Evolutionary conservation across 2,113 vertebrate genomes (phyloP).

Genomic region (Tursiops truncatus): DNA sequence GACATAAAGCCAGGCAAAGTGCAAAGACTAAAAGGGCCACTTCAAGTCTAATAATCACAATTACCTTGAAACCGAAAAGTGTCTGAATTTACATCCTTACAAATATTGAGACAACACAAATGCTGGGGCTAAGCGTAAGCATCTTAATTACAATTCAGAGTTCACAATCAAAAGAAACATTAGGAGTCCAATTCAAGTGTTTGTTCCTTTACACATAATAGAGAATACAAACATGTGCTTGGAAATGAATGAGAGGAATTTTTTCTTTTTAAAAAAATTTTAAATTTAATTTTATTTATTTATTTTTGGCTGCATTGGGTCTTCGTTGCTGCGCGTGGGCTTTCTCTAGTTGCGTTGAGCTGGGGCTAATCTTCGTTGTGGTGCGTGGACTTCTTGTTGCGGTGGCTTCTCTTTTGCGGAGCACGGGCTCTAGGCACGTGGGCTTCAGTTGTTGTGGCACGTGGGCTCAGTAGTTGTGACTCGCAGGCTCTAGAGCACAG

Average conservation of each 20-base stretch:
- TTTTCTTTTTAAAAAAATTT: too few species aligned
- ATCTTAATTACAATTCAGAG: background rate
- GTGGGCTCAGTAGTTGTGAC: too few species aligned
- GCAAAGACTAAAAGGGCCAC: conserved; percentile 28
- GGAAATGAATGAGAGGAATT: conserved; percentile 33
- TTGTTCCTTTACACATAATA: conserved; percentile 15
- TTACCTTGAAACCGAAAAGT: background rate
- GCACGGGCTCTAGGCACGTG: too few species aligned
- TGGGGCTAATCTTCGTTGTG: too few species aligned
- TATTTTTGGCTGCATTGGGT: too few species aligned
- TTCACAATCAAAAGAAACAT: conserved; percentile 20
- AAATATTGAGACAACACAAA: conserved; percentile 33
- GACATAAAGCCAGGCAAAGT: conserved; percentile 55
- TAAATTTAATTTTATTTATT: too few species aligned
- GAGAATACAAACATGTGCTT: conserved; percentile 28
- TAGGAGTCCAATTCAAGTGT: conserved; percentile 19
- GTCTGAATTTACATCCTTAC: conserved; percentile 27
- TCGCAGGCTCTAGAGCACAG: too few species aligned
- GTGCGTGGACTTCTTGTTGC: too few species aligned
- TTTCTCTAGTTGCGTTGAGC: too few species aligned
- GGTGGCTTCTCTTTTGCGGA: too few species aligned
- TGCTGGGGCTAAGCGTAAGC: background rate
- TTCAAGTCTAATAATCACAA: conserved; percentile 54
- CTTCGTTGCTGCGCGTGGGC: too few species aligned
- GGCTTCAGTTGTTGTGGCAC: too few species aligned